Evolutionary conservation across 2,113 vertebrate species (phyloP).

Genomic region (Rhinoderma darwinii): DNA sequence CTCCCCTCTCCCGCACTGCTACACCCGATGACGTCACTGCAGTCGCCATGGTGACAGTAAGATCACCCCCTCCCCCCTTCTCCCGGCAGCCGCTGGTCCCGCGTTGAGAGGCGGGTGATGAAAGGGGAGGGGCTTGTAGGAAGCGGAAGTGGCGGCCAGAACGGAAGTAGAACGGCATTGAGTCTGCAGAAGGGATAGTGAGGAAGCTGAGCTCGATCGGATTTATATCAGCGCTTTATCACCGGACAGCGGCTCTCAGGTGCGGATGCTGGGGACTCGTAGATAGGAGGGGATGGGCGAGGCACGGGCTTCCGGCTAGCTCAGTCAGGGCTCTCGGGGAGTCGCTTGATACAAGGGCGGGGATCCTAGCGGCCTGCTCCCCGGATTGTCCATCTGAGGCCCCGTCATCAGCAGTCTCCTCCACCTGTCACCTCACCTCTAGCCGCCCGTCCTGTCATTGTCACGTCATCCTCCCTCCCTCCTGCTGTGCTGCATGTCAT

Average conservation of each 20-base stretch:
- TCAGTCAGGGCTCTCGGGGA: not conserved
- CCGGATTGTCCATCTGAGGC: not conserved
- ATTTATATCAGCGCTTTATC: not conserved
- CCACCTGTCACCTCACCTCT: not conserved
- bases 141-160: constrained; percentile 57
- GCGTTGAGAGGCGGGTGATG: not conserved
- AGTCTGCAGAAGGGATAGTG: constrained; percentile 50
- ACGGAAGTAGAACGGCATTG: constrained; percentile 58
- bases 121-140: constrained; percentile 23
- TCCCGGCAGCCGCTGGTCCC: constrained; percentile 21
- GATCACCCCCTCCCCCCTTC: constrained; percentile 24
- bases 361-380: constrained; percentile 29
- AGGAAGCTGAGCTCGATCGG: constrained; percentile 46
- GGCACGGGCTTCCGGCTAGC: not conserved
- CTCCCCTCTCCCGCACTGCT: constrained; percentile 29
- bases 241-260: constrained; percentile 27
- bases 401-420: not conserved
- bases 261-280: not conserved
- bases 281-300: not conserved
- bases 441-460: no score
- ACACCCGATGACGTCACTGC: constrained; percentile 47
- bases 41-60: constrained; percentile 30
- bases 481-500: no score
- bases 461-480: no score
- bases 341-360: constrained; percentile 11